Evolutionary conservation across 2,113 vertebrate genomes (phyloP).

Genomic region (Cryptomyrus ogoouensis): DNA sequence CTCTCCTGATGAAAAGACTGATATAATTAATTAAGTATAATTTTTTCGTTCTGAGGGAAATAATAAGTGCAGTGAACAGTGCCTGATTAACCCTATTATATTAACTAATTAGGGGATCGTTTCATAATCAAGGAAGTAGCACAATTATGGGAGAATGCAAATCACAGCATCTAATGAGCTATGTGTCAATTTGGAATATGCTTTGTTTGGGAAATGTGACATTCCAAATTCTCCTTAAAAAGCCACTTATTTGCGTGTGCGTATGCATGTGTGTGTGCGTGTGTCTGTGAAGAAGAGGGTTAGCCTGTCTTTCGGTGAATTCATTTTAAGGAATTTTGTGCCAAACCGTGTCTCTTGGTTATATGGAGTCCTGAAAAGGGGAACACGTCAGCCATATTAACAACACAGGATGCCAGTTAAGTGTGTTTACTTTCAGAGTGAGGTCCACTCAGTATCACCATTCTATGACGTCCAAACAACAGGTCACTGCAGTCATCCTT

Average conservation of each 20-base stretch:
- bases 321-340: not conserved
- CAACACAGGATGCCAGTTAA: not conserved
- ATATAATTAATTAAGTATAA: constrained; percentile 90
- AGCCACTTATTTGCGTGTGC: constrained; percentile 30
- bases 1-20: constrained; percentile 73
- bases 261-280: not conserved
- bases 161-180: constrained; percentile 61
- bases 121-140: constrained; percentile 81
- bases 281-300: not conserved
- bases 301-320: not conserved
- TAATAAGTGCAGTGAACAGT: constrained; percentile 79
- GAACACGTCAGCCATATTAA: not conserved
- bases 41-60: constrained; percentile 73
- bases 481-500: not conserved
- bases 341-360: not conserved
- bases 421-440: not conserved
- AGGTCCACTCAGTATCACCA: not conserved
- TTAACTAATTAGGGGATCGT: constrained; percentile 88
- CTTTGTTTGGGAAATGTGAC: constrained; percentile 59
- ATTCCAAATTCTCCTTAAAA: constrained; percentile 55
- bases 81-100: constrained; percentile 82
- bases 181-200: constrained; percentile 57
- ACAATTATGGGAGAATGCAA: constrained; percentile 69
- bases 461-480: not conserved
- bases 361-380: not conserved